These are phyloP conservation scores for Silurus meridionalis DNA, from an alignment of 2,113 vertebrate species.

Conservation along the genomic window DNA sequence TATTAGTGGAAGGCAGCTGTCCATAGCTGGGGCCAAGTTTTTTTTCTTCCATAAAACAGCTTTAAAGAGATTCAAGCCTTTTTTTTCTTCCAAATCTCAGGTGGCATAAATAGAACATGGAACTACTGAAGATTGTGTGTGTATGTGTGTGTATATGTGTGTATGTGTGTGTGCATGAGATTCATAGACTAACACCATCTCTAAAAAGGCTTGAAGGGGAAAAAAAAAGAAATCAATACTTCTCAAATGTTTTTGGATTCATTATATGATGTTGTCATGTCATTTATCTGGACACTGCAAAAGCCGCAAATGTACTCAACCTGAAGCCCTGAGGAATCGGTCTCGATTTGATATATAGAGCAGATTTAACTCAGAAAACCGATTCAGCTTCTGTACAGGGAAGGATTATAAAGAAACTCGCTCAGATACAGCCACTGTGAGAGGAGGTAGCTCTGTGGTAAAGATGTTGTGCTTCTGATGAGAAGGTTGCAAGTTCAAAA, in stretches of 20 bases:
- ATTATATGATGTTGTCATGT: slow-evolving; percentile 56
- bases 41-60: slow-evolving; percentile 49
- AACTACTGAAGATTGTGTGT: slow-evolving; percentile 43
- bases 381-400: background rate
- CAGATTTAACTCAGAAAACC: background rate
- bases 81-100: slow-evolving; percentile 61
- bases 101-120: slow-evolving; percentile 65
- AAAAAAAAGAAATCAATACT: slow-evolving; percentile 64
- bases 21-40: slow-evolving; percentile 64
- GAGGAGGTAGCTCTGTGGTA: too few species aligned
- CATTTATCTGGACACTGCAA: slow-evolving; percentile 59
- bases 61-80: slow-evolving; percentile 51
- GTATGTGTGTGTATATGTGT: slow-evolving; percentile 18
- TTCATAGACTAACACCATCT: slow-evolving; percentile 39
- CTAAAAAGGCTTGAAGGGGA: slow-evolving; percentile 60
- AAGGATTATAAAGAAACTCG: background rate
- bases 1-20: slow-evolving; percentile 74
- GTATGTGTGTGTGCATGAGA: background rate
- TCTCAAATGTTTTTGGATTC: slow-evolving; percentile 64
- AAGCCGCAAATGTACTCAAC: slow-evolving; percentile 33
- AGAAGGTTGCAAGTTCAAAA: too few species aligned
- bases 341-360: slow-evolving; percentile 29
- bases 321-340: slow-evolving; percentile 10
- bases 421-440: too few species aligned
- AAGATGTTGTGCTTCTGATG: too few species aligned